These are phyloP conservation scores for Varanus salvator DNA, from an alignment of 2,113 vertebrate species.

Conservation along the genomic window DNA sequence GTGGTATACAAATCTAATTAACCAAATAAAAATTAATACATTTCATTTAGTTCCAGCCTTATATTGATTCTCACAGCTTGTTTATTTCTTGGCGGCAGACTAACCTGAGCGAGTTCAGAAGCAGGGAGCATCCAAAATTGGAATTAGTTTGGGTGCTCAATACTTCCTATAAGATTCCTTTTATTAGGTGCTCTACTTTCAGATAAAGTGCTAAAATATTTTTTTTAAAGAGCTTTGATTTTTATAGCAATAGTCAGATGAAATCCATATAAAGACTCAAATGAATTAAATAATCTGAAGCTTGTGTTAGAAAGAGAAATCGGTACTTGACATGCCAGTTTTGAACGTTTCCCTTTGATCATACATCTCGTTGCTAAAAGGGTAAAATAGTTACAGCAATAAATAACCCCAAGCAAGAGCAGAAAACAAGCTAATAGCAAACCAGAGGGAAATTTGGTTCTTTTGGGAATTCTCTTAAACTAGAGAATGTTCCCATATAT, in stretches of 20 bases:
- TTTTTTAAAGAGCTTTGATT: background rate
- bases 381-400: background rate
- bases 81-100: background rate
- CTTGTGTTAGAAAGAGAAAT: slow-evolving; percentile 39
- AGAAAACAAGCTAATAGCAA: background rate
- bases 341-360: slow-evolving; percentile 24
- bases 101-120: background rate
- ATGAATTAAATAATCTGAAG: background rate
- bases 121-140: background rate
- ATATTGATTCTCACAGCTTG: slow-evolving; percentile 22
- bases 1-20: too few species aligned
- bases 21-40: background rate
- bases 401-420: background rate
- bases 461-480: background rate
- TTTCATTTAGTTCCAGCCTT: background rate
- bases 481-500: slow-evolving; percentile 19
- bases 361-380: background rate
- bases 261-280: background rate
- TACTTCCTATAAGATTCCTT: background rate
- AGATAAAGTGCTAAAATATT: background rate
- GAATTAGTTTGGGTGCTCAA: background rate
- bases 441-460: slow-evolving; percentile 38
- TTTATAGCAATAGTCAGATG: background rate
- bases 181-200: background rate
- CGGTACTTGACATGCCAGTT: slow-evolving; percentile 32